Evolutionary conservation across 2,113 vertebrate species (phyloP).

Genomic region (Helogale parvula): DNA sequence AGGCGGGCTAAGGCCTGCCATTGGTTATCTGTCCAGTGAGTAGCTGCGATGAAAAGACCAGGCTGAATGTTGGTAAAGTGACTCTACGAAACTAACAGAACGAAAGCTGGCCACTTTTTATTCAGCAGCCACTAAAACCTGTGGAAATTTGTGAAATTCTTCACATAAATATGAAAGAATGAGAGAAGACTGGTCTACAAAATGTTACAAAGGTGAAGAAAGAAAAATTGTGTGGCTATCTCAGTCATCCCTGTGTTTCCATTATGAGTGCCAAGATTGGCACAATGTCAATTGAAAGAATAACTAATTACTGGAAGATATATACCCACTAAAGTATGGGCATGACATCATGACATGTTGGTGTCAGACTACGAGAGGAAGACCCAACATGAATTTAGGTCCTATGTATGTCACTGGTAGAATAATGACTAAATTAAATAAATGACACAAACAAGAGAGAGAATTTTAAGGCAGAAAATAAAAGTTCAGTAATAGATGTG

Average conservation of each 20-base stretch:
- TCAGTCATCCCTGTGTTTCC: background rate
- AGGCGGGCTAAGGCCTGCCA: background rate
- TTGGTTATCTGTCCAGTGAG: background rate
- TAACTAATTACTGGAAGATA: background rate
- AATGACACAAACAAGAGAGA: background rate
- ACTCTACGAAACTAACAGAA: background rate
- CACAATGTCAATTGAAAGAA: background rate
- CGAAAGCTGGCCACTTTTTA: background rate
- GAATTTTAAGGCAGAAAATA: background rate
- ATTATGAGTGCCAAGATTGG: background rate
- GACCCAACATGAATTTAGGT: background rate
- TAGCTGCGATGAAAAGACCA: background rate
- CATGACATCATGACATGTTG: background rate
- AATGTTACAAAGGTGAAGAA: background rate
- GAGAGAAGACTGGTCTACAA: background rate
- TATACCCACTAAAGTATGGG: background rate
- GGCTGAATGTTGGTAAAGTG: background rate
- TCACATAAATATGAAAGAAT: background rate
- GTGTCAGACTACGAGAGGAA: background rate
- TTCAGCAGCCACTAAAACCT: background rate
- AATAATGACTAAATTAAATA: background rate
- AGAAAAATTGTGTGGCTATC: background rate
- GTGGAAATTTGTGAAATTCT: background rate
- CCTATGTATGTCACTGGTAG: background rate
- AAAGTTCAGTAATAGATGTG: background rate